These are phyloP conservation scores for Pycnomerus fuliginosus DNA, from an alignment of 2,888 invertebrate species.

Conservation along the genomic window DNA sequence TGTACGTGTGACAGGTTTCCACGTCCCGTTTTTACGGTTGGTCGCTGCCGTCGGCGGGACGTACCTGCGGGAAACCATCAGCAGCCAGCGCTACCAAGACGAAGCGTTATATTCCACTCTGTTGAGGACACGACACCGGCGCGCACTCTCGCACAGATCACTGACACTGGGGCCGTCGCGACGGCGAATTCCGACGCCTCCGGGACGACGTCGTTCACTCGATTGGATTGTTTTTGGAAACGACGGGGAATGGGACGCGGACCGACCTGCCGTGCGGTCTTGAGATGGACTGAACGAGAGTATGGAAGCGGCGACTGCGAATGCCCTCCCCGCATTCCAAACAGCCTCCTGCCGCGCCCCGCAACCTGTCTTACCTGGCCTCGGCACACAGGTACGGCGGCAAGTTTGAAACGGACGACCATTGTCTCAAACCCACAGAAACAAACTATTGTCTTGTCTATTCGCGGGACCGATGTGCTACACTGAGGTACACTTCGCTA, in stretches of 20 bases:
- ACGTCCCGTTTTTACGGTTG: background rate
- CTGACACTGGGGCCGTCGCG: constrained; percentile 23
- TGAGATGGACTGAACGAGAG: constrained; percentile 49
- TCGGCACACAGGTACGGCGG: constrained; percentile 43
- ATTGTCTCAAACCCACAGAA: constrained; percentile 48
- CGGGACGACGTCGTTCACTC: constrained; percentile 3
- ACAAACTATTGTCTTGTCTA: constrained; percentile 52
- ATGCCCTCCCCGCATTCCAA: constrained; percentile 52
- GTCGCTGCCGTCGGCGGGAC: constrained; percentile 21
- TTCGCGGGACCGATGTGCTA: constrained; percentile 38
- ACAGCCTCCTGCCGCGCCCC: constrained; percentile 49
- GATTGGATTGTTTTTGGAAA: constrained; percentile 5
- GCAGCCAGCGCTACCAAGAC: constrained; percentile 14
- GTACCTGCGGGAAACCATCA: constrained; percentile 41
- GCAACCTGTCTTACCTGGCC: constrained; percentile 44
- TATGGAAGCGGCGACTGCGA: constrained; percentile 39
- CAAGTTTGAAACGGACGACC: constrained; percentile 44
- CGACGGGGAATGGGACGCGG: constrained; percentile 27
- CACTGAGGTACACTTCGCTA: constrained; percentile 1
- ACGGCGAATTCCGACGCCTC: constrained; percentile 1
- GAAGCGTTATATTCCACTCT: constrained; percentile 37
- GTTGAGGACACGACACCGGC: constrained; percentile 23
- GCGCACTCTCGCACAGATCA: constrained; percentile 20
- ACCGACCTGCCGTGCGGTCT: constrained; percentile 42
- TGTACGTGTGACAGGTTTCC: constrained; percentile 2